Evolutionary conservation across 2,113 vertebrate species (phyloP).

Genomic region (Bostrychus sinensis): DNA sequence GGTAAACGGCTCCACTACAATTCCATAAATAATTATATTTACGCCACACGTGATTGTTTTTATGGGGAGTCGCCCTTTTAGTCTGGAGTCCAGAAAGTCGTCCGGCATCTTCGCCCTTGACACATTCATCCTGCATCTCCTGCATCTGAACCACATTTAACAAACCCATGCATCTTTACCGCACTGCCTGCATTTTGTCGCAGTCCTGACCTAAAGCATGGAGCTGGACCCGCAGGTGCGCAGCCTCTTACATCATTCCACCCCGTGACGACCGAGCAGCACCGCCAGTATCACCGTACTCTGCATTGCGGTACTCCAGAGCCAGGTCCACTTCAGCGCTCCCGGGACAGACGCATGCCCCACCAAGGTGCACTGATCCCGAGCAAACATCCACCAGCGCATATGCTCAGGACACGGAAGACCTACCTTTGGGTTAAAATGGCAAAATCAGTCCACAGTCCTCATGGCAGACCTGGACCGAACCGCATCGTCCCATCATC

Average conservation of each 20-base stretch:
- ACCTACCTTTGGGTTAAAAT: conserved; percentile 67
- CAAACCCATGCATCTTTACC: not conserved
- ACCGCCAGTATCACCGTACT: conserved; percentile 48
- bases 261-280: conserved; percentile 44
- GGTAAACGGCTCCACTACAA: no score
- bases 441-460: conserved; percentile 23
- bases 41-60: not conserved
- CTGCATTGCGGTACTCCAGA: conserved; percentile 82
- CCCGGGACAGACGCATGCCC: not conserved
- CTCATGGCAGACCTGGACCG: conserved; percentile 57
- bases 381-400: conserved; percentile 1
- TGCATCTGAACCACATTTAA: not conserved
- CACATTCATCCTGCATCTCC: conserved; percentile 52
- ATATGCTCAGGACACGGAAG: not conserved
- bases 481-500: conserved; percentile 59
- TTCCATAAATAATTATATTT: not conserved
- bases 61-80: conserved; percentile 26
- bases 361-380: not conserved
- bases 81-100: not conserved
- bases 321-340: conserved; percentile 46
- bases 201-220: not conserved
- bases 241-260: conserved; percentile 41
- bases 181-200: conserved; percentile 9
- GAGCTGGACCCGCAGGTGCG: conserved; percentile 35
- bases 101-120: conserved; percentile 47